Base-by-base conservation (phyloP, 2,888 invertebrate species). In the Strigamia crassipes region DNA sequence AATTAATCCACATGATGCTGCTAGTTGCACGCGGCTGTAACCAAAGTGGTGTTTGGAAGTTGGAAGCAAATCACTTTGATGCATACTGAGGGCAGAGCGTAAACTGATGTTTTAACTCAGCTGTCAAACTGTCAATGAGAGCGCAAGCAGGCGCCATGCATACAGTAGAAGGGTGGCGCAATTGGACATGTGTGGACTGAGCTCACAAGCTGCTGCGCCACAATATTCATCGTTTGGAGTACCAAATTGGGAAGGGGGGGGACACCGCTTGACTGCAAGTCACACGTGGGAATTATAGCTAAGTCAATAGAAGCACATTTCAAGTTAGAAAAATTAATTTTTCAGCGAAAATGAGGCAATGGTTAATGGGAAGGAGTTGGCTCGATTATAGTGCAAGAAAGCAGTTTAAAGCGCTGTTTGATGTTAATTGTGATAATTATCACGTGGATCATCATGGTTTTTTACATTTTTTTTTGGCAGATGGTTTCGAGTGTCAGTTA, bases 1-100 rank as follows among this genome's bases (percentile, higher is more conserved):
- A 51, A 51, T 51, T 51, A 51, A n/a, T n/a, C n/a, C 4, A 3
- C 51, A n/a, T 51, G 3, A n/a, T 15, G 8, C 13, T 51, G 51
- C 18, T 1, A 18, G 51, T 6, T n/a, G 51, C 51, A 51, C 51
- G 15, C n/a, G 51, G 46, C n/a, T 15, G 3, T 46, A 46, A 10
- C 42, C n/a, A 46, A 15, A 46, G 15, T 13, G 42, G 12, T 46
- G 42, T 46, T 46, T 34, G 34, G 6, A 34, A 34, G 34, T 34
- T 34, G 34, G 42, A 46, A 15, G 42, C 51, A 51, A 51, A 51
- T 51, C 51, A 51, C 51, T 51, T 51, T 51, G 51, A 51, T 51
- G 51, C 51, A 51, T 51, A 51, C 51, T 51, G 51, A 51, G 51
- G 51, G 51, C 51, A 51, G 51, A 51, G 51, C 51, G 51, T 51